A percentile compares a stretch with the other conserved stretches of the same genome.
These are phyloP conservation scores for Rhinichthys klamathensis DNA, from an alignment of 2,113 vertebrate species.

Conservation along the genomic window DNA sequence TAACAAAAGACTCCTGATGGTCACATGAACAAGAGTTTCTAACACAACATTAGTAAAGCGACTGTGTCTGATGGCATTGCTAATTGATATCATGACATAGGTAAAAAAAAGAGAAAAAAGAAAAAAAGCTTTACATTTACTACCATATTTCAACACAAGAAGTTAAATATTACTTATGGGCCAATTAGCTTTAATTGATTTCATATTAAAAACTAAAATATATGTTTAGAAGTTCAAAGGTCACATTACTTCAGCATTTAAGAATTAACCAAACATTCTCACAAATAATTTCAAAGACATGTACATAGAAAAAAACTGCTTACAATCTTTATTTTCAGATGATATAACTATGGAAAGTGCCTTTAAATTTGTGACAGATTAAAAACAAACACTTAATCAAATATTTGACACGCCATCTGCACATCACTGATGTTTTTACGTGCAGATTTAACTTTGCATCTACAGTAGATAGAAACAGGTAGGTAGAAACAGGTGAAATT, in stretches of 20 bases:
- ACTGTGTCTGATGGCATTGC: constrained; percentile 23
- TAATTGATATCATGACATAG: constrained; percentile 14
- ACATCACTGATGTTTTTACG: background rate
- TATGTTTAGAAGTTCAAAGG: background rate
- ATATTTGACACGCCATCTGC: background rate
- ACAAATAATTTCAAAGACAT: background rate
- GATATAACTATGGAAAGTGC: background rate
- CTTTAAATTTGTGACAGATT: background rate
- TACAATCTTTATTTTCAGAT: background rate
- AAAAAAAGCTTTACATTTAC: background rate
- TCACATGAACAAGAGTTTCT: constrained; percentile 42
- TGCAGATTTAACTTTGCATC: background rate
- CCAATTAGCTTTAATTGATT: background rate
- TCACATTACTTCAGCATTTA: background rate
- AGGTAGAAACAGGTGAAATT: background rate
- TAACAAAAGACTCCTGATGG: constrained; percentile 47
- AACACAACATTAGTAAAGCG: background rate
- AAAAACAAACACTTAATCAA: background rate
- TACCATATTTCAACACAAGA: background rate
- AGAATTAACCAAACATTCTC: background rate
- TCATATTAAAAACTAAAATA: background rate
- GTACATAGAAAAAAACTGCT: background rate
- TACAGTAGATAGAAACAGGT: background rate
- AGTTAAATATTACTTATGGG: background rate
- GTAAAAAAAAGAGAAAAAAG: background rate